A percentile compares a stretch with the other conserved stretches of the same genome.
These are phyloP conservation scores for silkworm (Bombyx mori) DNA, from an alignment of 1,140 invertebrate species.

Conservation along the genomic window DNA sequence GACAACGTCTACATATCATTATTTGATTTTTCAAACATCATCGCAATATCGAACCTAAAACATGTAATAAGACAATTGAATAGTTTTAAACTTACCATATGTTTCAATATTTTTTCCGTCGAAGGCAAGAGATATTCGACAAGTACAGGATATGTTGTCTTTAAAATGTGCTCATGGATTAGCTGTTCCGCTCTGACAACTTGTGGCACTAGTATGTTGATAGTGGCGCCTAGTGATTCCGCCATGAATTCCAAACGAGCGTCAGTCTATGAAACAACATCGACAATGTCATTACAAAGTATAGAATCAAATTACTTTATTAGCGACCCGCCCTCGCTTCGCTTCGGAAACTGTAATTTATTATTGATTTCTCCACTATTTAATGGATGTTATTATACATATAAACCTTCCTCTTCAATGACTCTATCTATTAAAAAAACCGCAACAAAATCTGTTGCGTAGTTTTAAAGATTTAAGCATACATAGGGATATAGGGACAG, in stretches of 20 bases:
- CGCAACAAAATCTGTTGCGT: too few species aligned
- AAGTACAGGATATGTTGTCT: slow-evolving; percentile 58
- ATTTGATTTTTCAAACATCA: not conserved
- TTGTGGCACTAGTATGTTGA: slow-evolving; percentile 71
- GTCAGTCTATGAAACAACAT: slow-evolving; percentile 41
- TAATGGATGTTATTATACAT: too few species aligned
- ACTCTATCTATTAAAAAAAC: too few species aligned
- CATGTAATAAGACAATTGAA: not conserved
- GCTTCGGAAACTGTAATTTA: too few species aligned
- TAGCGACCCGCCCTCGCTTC: not conserved
- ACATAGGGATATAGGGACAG: too few species aligned
- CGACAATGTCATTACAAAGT: not conserved
- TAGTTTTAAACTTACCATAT: slow-evolving; percentile 44
- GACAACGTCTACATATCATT: not conserved
- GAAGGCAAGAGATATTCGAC: slow-evolving; percentile 53
- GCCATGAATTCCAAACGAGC: slow-evolving; percentile 75
- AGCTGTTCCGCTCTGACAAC: slow-evolving; percentile 49
- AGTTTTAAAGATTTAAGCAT: too few species aligned
- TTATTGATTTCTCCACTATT: too few species aligned
- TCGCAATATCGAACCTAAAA: not conserved
- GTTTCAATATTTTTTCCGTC: slow-evolving; percentile 56
- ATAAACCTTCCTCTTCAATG: too few species aligned
- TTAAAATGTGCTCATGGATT: slow-evolving; percentile 60
- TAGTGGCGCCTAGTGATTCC: slow-evolving; percentile 71
- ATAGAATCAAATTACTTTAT: not conserved